Evolutionary conservation across 2,888 invertebrate genomes (phyloP).

Genomic region (Dione vanillae): DNA sequence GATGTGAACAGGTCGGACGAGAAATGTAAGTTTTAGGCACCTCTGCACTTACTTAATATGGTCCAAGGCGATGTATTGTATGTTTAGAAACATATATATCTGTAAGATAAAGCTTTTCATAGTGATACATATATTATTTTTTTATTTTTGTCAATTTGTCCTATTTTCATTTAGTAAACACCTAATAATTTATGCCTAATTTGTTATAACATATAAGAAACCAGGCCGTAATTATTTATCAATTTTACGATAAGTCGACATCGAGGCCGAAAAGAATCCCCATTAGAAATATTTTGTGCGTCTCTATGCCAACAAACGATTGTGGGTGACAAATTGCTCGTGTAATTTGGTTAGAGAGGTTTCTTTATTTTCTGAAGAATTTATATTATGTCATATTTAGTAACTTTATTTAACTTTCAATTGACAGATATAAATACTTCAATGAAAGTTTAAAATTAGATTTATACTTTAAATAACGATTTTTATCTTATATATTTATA

Average conservation of each 20-base stretch:
- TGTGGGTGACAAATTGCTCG: slow-evolving; percentile 41
- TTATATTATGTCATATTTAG: background rate
- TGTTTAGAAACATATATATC: background rate
- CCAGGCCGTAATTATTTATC: slow-evolving; percentile 29
- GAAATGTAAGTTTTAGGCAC: too few species aligned
- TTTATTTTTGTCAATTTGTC: background rate
- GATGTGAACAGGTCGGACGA: too few species aligned
- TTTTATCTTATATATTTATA: too few species aligned
- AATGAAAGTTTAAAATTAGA: too few species aligned
- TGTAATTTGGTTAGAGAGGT: slow-evolving; percentile 39
- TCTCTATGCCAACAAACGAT: slow-evolving; percentile 29
- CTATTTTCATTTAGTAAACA: background rate
- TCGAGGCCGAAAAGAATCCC: slow-evolving; percentile 17
- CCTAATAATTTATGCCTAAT: background rate
- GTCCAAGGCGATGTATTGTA: too few species aligned
- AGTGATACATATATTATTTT: background rate
- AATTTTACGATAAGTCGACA: slow-evolving; percentile 21
- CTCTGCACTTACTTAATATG: too few species aligned
- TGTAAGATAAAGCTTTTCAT: background rate
- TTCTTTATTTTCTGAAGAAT: slow-evolving; percentile 13
- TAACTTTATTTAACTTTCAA: background rate
- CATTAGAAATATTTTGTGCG: slow-evolving; percentile 31
- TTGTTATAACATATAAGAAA: background rate
- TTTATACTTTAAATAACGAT: too few species aligned
- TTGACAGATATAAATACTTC: slow-evolving; percentile 1